Base-by-base conservation (phyloP, 2,888 invertebrate species). In the Cheilosia scutellata region DNA sequence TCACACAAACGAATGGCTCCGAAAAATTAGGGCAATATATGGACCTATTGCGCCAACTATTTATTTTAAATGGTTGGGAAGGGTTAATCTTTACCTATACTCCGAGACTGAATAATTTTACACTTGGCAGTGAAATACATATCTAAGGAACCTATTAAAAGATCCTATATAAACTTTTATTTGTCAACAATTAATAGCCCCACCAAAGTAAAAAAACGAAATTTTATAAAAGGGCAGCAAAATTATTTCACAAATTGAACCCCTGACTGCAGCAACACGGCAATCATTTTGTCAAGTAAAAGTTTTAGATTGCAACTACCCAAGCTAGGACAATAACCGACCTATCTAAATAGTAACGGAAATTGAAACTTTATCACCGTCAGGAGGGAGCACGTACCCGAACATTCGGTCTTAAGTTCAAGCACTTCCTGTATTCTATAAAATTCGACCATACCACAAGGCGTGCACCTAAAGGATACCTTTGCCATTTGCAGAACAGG, bases 281-380 rank as follows among this genome's bases (percentile, higher is more conserved):
- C 25, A 58, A 58, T 42, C 40, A 42, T 27, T 60, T 60, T 20
- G 6, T 4, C 16, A 27, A 29, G 27, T n/a, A 27, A 60, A 60
- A 42, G 42, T 44, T 63, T 49, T 11, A 51, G 65, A 49, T 51
- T 65, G 65, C 51, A 51, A 49, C 37, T 65, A 65, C 37, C 33
- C n/a, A 27, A 25, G 7, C n/a, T 33, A 44, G 9, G 31, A 20
- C 9, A 63, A 13, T 1, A 13, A 9, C 20, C 49, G 16, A 25
- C 6, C 42, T 27, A 1, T 7, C 25, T 1, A 20, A 65, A 6
- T 33, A 5, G 16, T 1, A 65, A 65, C 25, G 5, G 13, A 42
- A 27, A 60, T 5, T 60, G 13, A 42, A 27, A 60, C 2, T 60
- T n/a, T 60, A 60, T 27, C 13, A 42, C 29, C 7, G 4, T 60